Evolutionary conservation across 1,140 invertebrate genomes (phyloP).

Genomic region (Oryctes rhinoceros): DNA sequence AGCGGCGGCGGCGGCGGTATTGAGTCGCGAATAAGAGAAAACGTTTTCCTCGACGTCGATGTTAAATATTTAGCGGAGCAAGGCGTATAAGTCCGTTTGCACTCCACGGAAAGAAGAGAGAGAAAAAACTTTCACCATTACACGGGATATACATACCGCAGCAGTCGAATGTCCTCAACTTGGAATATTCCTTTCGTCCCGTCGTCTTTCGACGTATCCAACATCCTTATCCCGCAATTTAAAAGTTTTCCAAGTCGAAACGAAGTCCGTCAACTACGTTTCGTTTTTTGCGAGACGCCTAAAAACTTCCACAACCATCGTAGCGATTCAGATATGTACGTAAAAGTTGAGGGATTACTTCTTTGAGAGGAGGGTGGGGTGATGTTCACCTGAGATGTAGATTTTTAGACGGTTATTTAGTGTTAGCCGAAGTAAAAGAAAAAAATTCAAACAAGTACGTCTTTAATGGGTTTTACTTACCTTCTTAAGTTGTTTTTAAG

Average conservation of each 20-base stretch:
- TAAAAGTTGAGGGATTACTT: too few species aligned
- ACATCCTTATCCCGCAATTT: constrained; percentile 53
- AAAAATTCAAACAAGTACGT: too few species aligned
- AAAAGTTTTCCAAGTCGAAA: constrained; percentile 49
- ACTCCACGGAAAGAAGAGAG: not conserved
- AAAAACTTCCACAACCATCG: too few species aligned
- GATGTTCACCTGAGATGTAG: too few species aligned
- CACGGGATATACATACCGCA: not conserved
- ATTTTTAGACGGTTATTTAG: too few species aligned
- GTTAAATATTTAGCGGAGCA: constrained; percentile 53
- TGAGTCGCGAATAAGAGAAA: constrained; percentile 36
- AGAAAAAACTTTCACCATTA: too few species aligned
- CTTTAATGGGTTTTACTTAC: too few species aligned
- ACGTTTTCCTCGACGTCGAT: constrained; percentile 43
- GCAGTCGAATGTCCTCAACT: constrained; percentile 34
- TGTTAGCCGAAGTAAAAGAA: too few species aligned
- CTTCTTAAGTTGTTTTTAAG: too few species aligned
- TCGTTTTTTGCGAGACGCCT: not conserved
- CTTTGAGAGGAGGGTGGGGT: too few species aligned
- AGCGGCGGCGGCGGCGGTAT: constrained; percentile 9
- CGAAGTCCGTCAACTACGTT: not conserved
- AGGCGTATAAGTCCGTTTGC: constrained; percentile 23
- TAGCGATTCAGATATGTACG: too few species aligned
- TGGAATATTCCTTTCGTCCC: constrained; percentile 42
- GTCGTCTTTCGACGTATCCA: constrained; percentile 36